These are phyloP conservation scores for Strix uralensis DNA, from an alignment of 2,113 vertebrate genomes.

Conservation along the genomic window DNA sequence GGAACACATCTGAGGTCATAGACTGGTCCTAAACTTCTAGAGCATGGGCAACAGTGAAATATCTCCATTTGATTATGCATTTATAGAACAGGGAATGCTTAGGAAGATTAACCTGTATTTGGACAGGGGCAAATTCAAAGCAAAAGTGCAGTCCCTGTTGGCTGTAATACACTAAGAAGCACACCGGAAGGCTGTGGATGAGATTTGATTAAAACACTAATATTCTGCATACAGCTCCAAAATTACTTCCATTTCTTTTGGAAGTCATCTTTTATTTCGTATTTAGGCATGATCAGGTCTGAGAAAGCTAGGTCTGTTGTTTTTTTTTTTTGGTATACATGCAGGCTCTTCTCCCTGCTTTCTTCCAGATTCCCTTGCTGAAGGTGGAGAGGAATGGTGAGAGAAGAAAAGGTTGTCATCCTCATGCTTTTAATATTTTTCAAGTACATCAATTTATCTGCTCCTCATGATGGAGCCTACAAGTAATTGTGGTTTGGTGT, in stretches of 20 bases:
- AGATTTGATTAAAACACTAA: not conserved
- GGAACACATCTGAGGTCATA: not conserved
- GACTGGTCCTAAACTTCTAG: not conserved
- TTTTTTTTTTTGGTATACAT: fast-evolving
- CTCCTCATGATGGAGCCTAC: not conserved
- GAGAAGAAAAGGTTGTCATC: not conserved
- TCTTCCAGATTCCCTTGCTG: not conserved
- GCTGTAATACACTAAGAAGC: not conserved
- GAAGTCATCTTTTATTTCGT: not conserved
- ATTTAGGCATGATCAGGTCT: not conserved
- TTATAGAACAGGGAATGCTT: not conserved
- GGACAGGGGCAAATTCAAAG: not conserved
- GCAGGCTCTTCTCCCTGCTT: not conserved
- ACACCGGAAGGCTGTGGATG: not conserved
- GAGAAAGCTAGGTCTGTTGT: not conserved
- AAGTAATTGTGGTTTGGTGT: not conserved
- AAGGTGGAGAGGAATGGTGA: not conserved
- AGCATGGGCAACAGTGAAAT: not conserved
- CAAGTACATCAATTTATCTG: not conserved
- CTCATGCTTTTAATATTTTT: not conserved
- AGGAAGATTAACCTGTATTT: not conserved
- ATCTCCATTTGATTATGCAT: not conserved
- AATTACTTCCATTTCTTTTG: not conserved
- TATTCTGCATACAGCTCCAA: not conserved
- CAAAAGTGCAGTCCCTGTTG: not conserved